These are phyloP conservation scores for Zoanthus solanderi DNA, from an alignment of 92 coral and sea anemone species.

Conservation along the genomic window DNA sequence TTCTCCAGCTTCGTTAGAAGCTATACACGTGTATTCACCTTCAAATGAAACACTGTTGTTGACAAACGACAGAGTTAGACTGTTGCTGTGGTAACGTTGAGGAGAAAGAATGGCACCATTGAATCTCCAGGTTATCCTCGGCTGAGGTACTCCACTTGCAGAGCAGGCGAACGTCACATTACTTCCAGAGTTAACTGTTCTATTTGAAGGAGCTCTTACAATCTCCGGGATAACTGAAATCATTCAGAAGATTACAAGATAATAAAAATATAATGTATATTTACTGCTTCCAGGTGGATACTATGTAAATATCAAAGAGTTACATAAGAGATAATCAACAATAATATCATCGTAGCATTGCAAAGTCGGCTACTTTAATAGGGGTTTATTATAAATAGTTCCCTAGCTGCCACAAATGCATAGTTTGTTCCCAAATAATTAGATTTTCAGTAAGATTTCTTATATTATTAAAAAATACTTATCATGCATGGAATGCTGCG, in stretches of 20 bases:
- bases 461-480: too few species aligned
- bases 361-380: too few species aligned
- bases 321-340: neutral
- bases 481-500: too few species aligned
- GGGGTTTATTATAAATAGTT: too few species aligned
- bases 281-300: neutral
- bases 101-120: neutral
- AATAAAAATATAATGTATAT: neutral
- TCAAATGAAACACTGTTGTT: constrained; percentile 15
- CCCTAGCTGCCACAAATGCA: too few species aligned
- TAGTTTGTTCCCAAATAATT: too few species aligned
- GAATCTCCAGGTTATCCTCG: constrained; percentile 5
- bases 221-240: constrained; percentile 4
- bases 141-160: constrained; percentile 3
- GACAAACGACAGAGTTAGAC: neutral
- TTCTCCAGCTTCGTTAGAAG: constrained; percentile 11
- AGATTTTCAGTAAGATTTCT: too few species aligned
- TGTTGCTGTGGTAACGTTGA: neutral
- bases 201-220: neutral
- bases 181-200: neutral
- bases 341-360: too few species aligned
- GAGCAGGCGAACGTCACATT: neutral
- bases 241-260: neutral
- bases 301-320: neutral
- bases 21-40: constrained; percentile 15